A percentile compares a stretch with the other conserved stretches of the same genome.
phyloP scores from a whole-genome alignment of 1,140 invertebrate species.

The Tetramorium simillimum region DNA sequence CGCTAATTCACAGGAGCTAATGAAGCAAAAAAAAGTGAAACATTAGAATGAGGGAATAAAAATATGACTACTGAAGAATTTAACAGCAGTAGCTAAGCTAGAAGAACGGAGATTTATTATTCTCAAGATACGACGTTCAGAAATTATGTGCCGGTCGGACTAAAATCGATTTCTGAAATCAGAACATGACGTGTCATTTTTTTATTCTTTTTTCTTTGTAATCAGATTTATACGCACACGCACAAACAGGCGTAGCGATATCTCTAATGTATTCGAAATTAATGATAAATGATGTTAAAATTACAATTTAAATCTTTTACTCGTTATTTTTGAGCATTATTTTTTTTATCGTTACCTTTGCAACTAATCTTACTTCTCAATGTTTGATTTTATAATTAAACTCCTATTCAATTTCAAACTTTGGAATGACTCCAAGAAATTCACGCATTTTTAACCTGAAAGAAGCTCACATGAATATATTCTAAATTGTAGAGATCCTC shows the following conservation, averaged over 20 bases:
- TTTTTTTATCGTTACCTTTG: neutral
- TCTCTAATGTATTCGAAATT: neutral
- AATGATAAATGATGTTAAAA: neutral
- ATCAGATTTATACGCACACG: neutral
- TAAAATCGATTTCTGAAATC: neutral
- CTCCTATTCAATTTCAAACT: neutral
- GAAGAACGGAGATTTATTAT: neutral
- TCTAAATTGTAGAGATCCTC: slow-evolving; percentile 48
- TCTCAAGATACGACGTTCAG: neutral
- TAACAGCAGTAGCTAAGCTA: neutral
- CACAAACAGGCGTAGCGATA: neutral
- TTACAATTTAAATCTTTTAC: neutral
- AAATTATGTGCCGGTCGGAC: neutral
- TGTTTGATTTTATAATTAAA: neutral
- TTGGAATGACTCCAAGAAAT: neutral
- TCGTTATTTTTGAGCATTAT: neutral
- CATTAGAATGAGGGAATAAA: neutral
- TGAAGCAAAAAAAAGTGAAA: slow-evolving; percentile 23
- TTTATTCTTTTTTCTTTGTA: neutral
- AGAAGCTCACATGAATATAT: slow-evolving; percentile 43
- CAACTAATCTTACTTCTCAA: neutral
- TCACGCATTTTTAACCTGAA: slow-evolving; percentile 9
- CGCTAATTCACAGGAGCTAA: slow-evolving; percentile 22
- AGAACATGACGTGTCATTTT: neutral
- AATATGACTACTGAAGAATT: slow-evolving; percentile 11